Evolutionary conservation across 2,797 vertebrate genomes (phyloP).

Genomic region (Bufotes viridis): DNA sequence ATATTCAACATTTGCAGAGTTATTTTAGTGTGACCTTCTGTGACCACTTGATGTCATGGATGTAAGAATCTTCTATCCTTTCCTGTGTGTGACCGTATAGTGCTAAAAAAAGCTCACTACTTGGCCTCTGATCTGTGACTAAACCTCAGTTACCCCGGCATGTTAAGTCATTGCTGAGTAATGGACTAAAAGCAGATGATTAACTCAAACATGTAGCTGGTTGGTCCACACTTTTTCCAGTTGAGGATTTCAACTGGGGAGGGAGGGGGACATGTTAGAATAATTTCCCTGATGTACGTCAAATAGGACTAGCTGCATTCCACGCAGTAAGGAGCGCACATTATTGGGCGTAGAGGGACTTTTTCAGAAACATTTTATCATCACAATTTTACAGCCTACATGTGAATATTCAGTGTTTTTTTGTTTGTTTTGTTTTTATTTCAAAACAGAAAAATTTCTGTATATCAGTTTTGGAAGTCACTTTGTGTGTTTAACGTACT

Average conservation of each 20-base stretch:
- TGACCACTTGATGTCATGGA: not conserved
- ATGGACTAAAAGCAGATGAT: conserved; percentile 7
- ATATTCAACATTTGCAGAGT: not conserved
- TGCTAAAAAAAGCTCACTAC: conserved; percentile 26
- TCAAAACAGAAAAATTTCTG: too few relatives aligned
- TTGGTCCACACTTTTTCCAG: not conserved
- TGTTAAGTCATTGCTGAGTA: conserved; percentile 33
- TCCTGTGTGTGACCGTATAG: not conserved
- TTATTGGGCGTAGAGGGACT: too few relatives aligned
- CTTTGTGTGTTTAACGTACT: too few relatives aligned
- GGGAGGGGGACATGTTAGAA: too few relatives aligned
- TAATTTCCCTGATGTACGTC: too few relatives aligned
- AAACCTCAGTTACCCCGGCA: not conserved
- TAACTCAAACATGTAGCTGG: not conserved
- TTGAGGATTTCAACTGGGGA: not conserved
- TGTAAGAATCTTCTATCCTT: not conserved
- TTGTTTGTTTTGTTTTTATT: too few relatives aligned
- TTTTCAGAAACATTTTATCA: too few relatives aligned
- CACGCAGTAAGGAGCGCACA: too few relatives aligned
- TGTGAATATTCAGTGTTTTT: too few relatives aligned
- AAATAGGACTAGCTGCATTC: too few relatives aligned
- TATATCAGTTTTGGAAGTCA: too few relatives aligned
- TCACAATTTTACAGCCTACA: too few relatives aligned
- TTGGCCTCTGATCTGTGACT: conserved; percentile 18
- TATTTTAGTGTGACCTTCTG: not conserved